Conservation (phyloP, 2,113 vertebrate species). For the Eulacestoma nigropectus region DNA sequence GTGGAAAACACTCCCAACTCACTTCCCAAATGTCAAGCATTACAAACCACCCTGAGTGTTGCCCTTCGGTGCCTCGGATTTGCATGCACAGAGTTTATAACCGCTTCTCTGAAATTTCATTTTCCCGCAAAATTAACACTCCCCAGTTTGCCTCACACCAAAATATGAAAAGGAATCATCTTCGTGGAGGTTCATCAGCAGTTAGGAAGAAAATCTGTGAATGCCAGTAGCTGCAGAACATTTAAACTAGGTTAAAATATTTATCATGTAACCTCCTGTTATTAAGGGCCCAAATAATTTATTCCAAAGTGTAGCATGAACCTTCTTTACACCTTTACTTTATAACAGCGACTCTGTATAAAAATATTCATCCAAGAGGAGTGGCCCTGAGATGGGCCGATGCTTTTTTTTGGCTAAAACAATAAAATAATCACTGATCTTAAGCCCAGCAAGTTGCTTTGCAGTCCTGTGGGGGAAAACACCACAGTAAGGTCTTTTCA, state of each 20-base stretch:
- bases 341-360: accelerated
- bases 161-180: not conserved
- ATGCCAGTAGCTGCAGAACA: not conserved
- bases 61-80: accelerated
- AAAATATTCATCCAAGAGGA: not conserved
- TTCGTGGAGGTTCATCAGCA: not conserved
- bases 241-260: not conserved
- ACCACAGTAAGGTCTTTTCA: not conserved
- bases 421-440: not conserved
- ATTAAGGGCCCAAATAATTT: not conserved
- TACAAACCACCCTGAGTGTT: accelerated
- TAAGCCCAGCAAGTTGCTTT: not conserved
- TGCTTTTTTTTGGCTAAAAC: not conserved
- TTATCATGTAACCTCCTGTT: not conserved
- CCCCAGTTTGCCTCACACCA: not conserved
- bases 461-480: not conserved
- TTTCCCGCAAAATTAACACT: not conserved
- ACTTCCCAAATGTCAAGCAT: not conserved
- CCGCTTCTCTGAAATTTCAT: not conserved
- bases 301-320: not conserved
- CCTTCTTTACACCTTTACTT: not conserved
- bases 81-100: not conserved
- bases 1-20: not conserved
- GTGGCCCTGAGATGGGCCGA: accelerated
- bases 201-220: not conserved